phyloP scores from a whole-genome alignment of 2,113 vertebrate species.

The Aldabrachelys gigantea region DNA sequence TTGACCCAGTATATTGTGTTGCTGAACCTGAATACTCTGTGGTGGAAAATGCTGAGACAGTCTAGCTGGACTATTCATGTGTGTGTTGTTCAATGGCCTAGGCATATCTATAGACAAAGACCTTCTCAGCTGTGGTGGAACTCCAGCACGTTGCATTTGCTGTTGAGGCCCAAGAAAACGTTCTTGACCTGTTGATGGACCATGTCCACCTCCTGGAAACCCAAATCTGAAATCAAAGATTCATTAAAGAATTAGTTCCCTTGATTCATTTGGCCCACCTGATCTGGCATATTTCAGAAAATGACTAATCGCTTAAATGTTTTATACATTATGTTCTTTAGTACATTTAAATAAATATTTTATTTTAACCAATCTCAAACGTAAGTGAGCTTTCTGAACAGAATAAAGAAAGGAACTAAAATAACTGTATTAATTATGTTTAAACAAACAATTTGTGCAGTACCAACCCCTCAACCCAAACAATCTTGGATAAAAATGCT shows the following conservation, averaged over 20 bases:
- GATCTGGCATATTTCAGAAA: not conserved
- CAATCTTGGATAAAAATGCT: conserved; percentile 13
- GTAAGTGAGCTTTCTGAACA: conserved; percentile 50
- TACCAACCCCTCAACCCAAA: not conserved
- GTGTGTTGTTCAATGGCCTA: conserved; percentile 70
- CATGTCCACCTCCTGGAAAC: conserved; percentile 80
- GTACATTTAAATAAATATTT: conserved; percentile 43
- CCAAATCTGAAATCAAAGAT: conserved; percentile 80
- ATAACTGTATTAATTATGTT: conserved; percentile 61
- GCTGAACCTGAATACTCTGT: conserved; percentile 84
- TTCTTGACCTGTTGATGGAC: conserved; percentile 82
- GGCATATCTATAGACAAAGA: conserved; percentile 83
- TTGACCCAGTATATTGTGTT: conserved; percentile 93
- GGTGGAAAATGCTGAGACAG: conserved; percentile 87
- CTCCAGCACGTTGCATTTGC: conserved; percentile 78
- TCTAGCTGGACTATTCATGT: conserved; percentile 70
- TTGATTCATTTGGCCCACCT: not conserved
- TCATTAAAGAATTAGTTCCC: not conserved
- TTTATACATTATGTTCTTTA: conserved; percentile 24
- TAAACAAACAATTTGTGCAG: conserved; percentile 56
- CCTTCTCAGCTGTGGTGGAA: conserved; percentile 85
- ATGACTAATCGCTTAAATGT: not conserved
- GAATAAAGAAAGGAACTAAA: conserved; percentile 23
- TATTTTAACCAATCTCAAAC: conserved; percentile 53
- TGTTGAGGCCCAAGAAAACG: conserved; percentile 84